Base-by-base conservation (phyloP, 1,140 invertebrate genomes). In the Zaprionus ornatus region DNA sequence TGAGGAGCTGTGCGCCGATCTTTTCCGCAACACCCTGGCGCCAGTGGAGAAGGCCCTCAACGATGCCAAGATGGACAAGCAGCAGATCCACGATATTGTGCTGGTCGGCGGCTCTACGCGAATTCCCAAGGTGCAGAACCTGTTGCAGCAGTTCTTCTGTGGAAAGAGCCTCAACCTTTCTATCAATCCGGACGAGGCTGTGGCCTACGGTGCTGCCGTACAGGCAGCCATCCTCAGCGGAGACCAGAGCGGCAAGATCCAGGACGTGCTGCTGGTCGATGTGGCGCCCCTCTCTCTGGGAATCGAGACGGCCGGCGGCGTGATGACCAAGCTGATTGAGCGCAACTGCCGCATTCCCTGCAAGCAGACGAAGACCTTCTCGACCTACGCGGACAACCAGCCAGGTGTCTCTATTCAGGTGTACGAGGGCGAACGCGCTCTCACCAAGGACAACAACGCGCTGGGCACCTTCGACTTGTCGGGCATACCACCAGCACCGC, bases 1-100 rank as follows among this genome's bases (percentile, higher is more conserved):
- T 90, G 97, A 98, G 93, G 97, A 98, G 92, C 93, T 99, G 25
- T 97, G 96, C 91, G 95, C 96, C 60, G 98, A 98, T 93, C 94
- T 98, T 37, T 96, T 96, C 93, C 93, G 95, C 71, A 92, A 93
- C 19, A 96, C 96, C 10, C 82, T 97, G 59, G 93, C 93, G 42
- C 96, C 96, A 5, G 95, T 97, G 7, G 96, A 97, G 79, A 97
- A 92, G 94, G 96, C 95, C 27, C 91, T 97, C 40, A 94, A 94
- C 69, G 96, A 97, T 93, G 96, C 96, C 45, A 96, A 95, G 91
- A 84, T 97, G 69, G 96, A 97, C 87, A 97, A 96, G 78, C 93
- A 93, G 73, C 93, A 94, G 79, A 95, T 95, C 75, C 93, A 95
- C 70, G 95, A 95, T 78, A 94, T 95, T 25, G 95, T 95, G 1